These are phyloP conservation scores for Sphenopsis melanotis DNA, from an alignment of 2,797 vertebrate genomes.

Conservation along the genomic window DNA sequence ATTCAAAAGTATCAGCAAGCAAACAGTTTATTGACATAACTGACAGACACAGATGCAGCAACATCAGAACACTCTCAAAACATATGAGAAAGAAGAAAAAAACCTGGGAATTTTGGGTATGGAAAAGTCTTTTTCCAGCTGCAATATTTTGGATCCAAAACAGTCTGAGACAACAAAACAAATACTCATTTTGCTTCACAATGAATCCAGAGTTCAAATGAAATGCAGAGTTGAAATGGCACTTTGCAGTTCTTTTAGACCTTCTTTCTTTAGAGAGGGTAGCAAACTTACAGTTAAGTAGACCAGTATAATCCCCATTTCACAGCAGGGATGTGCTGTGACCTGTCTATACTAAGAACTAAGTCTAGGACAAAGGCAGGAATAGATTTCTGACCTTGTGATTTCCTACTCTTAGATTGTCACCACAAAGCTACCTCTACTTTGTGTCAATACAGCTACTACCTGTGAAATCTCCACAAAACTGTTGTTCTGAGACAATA, in stretches of 20 bases:
- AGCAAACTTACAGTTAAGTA: background rate
- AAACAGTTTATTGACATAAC: background rate
- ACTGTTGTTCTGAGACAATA: background rate
- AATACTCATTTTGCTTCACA: background rate
- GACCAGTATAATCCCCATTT: background rate
- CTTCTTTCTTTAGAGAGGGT: background rate
- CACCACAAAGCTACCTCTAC: background rate
- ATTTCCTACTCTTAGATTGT: background rate
- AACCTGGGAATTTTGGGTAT: background rate
- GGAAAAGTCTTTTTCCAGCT: background rate
- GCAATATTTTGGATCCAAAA: background rate
- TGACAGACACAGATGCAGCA: background rate
- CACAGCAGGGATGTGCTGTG: background rate
- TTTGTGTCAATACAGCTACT: background rate
- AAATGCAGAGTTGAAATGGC: background rate
- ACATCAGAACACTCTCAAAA: background rate
- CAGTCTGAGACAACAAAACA: background rate
- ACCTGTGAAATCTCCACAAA: background rate
- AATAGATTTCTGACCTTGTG: background rate
- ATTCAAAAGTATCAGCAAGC: background rate
- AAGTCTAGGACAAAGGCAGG: background rate
- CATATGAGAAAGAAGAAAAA: background rate
- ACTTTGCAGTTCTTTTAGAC: background rate
- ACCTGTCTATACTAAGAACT: background rate
- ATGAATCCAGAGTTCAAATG: background rate